Evolutionary conservation across 2,113 vertebrate genomes (phyloP).

Genomic region (Grammomys dolichurus): DNA sequence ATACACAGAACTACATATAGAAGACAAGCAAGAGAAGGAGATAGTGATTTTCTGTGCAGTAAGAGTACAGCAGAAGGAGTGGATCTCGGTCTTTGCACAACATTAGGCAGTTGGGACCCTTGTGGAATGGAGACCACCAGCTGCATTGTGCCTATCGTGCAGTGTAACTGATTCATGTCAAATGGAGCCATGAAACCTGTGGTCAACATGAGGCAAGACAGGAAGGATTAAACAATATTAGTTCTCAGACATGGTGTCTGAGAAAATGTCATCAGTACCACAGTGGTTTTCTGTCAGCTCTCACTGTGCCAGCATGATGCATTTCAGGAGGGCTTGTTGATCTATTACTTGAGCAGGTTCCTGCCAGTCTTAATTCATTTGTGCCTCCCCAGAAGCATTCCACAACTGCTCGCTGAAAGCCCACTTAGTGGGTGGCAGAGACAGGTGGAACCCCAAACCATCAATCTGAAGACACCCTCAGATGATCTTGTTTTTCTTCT

Average conservation of each 20-base stretch:
- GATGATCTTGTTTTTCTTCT: conserved; percentile 19
- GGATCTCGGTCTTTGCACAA: background rate
- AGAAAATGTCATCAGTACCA: conserved; percentile 59
- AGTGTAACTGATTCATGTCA: conserved; percentile 31
- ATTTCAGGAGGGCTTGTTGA: conserved; percentile 72
- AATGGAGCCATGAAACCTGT: conserved; percentile 54
- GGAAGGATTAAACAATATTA: conserved; percentile 68
- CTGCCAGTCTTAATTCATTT: conserved; percentile 72
- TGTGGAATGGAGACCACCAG: background rate
- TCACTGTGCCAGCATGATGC: conserved; percentile 3
- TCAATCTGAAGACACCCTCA: background rate
- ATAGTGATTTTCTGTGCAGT: background rate
- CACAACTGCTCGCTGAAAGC: background rate
- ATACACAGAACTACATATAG: conserved; percentile 10
- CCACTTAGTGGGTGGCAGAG: background rate
- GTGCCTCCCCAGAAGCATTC: conserved; percentile 70
- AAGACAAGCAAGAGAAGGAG: background rate
- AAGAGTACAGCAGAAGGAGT: too few relatives aligned
- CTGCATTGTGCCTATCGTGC: background rate
- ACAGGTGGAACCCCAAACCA: background rate
- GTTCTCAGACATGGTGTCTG: conserved; percentile 66
- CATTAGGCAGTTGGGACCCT: background rate
- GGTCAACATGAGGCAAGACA: background rate
- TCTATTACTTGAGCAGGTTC: conserved; percentile 63
- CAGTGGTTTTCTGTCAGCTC: background rate